phyloP scores from a whole-genome alignment of 2,113 vertebrate genomes.

The Poecilia latipinna region DNA sequence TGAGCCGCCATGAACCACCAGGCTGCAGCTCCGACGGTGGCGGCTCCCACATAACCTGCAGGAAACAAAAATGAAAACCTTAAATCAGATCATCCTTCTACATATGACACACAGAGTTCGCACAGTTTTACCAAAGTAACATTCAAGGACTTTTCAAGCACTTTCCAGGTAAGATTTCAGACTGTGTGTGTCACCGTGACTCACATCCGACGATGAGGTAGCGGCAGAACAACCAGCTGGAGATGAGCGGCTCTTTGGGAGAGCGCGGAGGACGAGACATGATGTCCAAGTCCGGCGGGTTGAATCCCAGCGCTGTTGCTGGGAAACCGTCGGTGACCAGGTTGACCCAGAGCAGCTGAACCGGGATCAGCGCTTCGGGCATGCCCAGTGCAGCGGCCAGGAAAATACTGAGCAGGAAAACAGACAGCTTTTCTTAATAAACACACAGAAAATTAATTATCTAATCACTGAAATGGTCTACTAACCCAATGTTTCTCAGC shows the following conservation, averaged over 20 bases:
- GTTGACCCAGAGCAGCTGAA: conserved; percentile 84
- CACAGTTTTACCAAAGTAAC: too few relatives aligned
- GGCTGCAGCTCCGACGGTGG: conserved; percentile 82
- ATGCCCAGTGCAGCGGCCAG: conserved; percentile 82
- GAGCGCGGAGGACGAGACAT: conserved; percentile 81
- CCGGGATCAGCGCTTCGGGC: conserved; percentile 83
- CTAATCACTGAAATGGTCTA: neutral
- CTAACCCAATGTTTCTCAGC: too few relatives aligned
- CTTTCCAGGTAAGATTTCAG: too few relatives aligned
- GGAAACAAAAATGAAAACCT: neutral
- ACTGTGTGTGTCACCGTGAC: conserved; percentile 16
- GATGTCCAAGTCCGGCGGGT: conserved; percentile 83
- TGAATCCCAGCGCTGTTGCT: conserved; percentile 82
- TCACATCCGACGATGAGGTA: conserved; percentile 84
- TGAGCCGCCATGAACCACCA: conserved; percentile 86
- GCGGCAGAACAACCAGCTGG: conserved; percentile 82
- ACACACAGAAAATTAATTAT: too few relatives aligned
- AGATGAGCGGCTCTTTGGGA: conserved; percentile 81
- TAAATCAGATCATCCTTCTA: too few relatives aligned
- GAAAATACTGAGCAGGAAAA: conserved; percentile 73
- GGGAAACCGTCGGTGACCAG: conserved; percentile 83
- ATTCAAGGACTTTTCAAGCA: too few relatives aligned
- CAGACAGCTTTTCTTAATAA: neutral
- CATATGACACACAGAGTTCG: too few relatives aligned
- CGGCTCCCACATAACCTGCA: conserved; percentile 82